Evolutionary conservation across 2,113 vertebrate genomes (phyloP).

Genomic region (Sander vitreus): DNA sequence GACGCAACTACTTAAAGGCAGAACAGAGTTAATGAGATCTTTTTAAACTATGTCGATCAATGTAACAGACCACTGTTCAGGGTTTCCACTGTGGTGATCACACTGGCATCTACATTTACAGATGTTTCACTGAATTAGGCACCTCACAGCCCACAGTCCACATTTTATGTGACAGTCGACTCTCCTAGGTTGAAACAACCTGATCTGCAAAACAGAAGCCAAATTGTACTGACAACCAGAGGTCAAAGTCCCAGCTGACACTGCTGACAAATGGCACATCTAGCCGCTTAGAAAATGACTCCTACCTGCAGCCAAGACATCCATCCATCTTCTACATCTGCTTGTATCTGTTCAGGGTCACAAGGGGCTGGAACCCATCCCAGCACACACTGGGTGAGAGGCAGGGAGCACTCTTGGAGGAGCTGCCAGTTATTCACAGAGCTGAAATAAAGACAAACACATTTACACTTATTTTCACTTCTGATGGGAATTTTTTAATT

Average conservation of each 20-base stretch:
- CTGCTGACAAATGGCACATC: conserved; percentile 68
- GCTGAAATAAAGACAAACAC: background rate
- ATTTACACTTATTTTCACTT: background rate
- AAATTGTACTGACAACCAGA: conserved; percentile 57
- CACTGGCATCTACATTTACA: background rate
- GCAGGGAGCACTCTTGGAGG: background rate
- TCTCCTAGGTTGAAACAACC: conserved; percentile 28
- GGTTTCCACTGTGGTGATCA: background rate
- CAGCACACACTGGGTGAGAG: conserved; percentile 1
- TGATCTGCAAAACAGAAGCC: conserved; percentile 55
- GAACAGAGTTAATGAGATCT: conserved; percentile 5
- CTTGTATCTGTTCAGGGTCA: conserved; percentile 58
- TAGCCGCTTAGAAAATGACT: conserved; percentile 57
- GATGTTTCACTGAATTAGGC: conserved; percentile 14
- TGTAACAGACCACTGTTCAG: background rate
- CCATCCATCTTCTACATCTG: conserved; percentile 62
- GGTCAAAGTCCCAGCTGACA: conserved; percentile 63
- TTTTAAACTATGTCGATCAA: background rate
- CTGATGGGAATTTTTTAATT: background rate
- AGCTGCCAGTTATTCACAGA: background rate
- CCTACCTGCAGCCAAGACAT: conserved; percentile 61
- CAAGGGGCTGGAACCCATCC: conserved; percentile 32
- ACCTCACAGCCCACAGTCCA: background rate
- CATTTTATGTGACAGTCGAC: conserved; percentile 23
- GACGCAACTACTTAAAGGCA: background rate